Evolutionary conservation across 2,113 vertebrate genomes (phyloP), one percentile per base, ranked within the genome.

Genomic region (Gorsachius goisagi): DNA sequence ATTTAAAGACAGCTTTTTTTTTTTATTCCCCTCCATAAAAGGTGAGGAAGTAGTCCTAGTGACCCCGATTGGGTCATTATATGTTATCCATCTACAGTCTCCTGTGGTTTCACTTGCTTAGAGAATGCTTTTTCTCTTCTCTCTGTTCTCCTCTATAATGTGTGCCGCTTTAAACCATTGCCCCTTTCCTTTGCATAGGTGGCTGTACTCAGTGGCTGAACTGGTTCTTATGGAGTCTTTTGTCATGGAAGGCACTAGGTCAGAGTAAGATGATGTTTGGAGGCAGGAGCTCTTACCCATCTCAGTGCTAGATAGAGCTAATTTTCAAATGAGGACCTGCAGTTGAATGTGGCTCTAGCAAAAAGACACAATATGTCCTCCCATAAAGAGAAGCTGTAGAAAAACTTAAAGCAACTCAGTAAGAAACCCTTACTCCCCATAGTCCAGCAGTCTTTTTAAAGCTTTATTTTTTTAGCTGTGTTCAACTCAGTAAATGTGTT

Each of bases 21-120:
- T 10, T 39, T 44, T 44, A 4, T 24, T 30, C 21, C 21, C 7
- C 15, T 22, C 37, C 4, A 53, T 73, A 27, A 95, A 83, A 92
- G 56, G 39, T 88, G 81, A 95, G 45, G 66, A 85, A 58, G 77
- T 89, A 85, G 78, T 91, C 33, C 74, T 53, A 58, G 85, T 83
- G 89, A 96, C 92, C 77, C 47, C 73, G 84, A 66, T 50, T 91
- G 37, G 86, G 80, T 96, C 30, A 78, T 92, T 95, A 50, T 63
- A 59, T 87, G 53, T 83, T 73, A 89, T 63, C 86, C 55, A 79
- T 39, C 49, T 50, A 32, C 41, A 66, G 55, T 55, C 35, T 89
- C 89, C 97, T 89, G 81, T 76, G 45, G 90, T 69, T 94, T 95
- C 80, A 50, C 44, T 72, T 87, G 86, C 80, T 94, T 64, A 90